Percentiles rank a stretch among this genome's conserved stretches.
Evolutionary conservation across 2,113 vertebrate species (phyloP).

Genomic region (Andinoacara biseriatus): DNA sequence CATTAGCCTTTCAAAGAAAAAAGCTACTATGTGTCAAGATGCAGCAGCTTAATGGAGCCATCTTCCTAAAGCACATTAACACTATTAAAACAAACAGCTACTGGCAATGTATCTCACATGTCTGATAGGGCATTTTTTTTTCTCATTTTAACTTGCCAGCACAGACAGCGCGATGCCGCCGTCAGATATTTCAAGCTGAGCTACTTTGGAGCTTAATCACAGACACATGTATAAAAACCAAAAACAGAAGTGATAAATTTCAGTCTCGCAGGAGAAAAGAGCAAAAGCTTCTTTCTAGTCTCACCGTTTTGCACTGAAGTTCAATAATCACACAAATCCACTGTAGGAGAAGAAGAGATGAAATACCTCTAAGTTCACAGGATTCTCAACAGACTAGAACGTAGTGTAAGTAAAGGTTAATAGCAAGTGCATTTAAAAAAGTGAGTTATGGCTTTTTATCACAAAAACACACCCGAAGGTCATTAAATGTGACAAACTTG

Average conservation of each 20-base stretch:
- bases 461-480: slow-evolving; percentile 15
- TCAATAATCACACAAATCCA: slow-evolving; percentile 33
- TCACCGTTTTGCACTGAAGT: slow-evolving; percentile 19
- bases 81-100: slow-evolving; percentile 63
- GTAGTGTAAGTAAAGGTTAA: slow-evolving; percentile 10
- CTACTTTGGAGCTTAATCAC: slow-evolving; percentile 30
- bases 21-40: slow-evolving; percentile 50
- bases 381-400: slow-evolving; percentile 6
- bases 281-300: slow-evolving; percentile 25
- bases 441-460: background rate
- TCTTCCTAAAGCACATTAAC: slow-evolving; percentile 58
- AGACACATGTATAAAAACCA: slow-evolving; percentile 21
- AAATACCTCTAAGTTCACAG: background rate
- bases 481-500: slow-evolving; percentile 21
- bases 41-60: slow-evolving; percentile 61
- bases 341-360: slow-evolving; percentile 4
- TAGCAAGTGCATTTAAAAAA: slow-evolving; percentile 35
- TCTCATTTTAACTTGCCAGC: background rate
- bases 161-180: background rate
- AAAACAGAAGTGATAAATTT: slow-evolving; percentile 34
- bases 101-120: slow-evolving; percentile 25
- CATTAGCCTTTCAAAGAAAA: slow-evolving; percentile 57
- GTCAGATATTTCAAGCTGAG: slow-evolving; percentile 29
- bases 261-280: slow-evolving; percentile 26
- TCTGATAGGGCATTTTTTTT: slow-evolving; percentile 28